Evolutionary conservation across 2,797 vertebrate genomes (phyloP).

Genomic region (Scarus forsteni): DNA sequence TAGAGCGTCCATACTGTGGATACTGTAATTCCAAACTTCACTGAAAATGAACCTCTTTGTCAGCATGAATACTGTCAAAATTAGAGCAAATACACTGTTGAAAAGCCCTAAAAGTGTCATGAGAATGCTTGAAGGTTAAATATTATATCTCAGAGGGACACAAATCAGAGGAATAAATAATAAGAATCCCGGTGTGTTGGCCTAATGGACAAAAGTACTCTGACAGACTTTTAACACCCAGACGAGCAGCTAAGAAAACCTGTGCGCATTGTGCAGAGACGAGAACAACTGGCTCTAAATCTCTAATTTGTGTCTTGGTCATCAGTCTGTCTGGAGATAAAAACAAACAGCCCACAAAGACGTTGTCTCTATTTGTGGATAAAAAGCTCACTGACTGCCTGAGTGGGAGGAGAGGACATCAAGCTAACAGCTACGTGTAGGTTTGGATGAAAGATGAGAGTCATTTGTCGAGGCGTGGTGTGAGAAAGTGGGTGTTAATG

Average conservation of each 20-base stretch:
- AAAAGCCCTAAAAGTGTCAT: no score
- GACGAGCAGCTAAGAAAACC: constrained; percentile 13
- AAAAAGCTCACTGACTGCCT: constrained; percentile 26
- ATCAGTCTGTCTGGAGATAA: constrained; percentile 26
- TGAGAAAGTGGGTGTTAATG: constrained; percentile 60
- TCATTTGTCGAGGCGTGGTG: constrained; percentile 40
- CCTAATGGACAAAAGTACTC: background rate
- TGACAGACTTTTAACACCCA: constrained; percentile 24
- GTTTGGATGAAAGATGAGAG: constrained; percentile 55
- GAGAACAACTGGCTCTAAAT: constrained; percentile 10
- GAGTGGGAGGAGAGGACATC: constrained; percentile 52
- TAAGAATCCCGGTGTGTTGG: background rate
- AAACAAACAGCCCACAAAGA: constrained; percentile 32
- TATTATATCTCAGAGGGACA: no score
- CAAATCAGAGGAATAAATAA: no score
- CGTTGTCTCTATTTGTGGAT: constrained; percentile 23
- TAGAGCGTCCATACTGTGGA: no score
- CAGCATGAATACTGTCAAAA: no score
- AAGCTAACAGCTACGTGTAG: constrained; percentile 29
- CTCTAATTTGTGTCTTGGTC: constrained; percentile 35
- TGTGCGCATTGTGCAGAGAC: background rate
- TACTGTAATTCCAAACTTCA: no score
- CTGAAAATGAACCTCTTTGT: no score
- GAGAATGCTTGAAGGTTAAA: no score
- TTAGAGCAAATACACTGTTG: no score